These are phyloP conservation scores for Rhegmatorhina hoffmannsi DNA, from an alignment of 2,113 vertebrate genomes.

Conservation along the genomic window DNA sequence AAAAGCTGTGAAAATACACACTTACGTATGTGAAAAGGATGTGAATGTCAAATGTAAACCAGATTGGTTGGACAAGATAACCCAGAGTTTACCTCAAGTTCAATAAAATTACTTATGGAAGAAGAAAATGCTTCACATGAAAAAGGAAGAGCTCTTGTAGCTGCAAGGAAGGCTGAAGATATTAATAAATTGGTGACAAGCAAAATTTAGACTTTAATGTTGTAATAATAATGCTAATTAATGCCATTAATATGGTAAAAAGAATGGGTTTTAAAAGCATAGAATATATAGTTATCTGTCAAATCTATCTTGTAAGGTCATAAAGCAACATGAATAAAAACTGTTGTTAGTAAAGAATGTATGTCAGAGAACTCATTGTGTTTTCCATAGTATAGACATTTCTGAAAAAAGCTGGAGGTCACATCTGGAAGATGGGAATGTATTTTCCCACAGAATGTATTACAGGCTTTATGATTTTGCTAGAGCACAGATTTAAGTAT, in stretches of 20 bases:
- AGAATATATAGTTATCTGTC: neutral
- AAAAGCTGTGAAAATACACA: neutral
- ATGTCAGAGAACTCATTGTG: neutral
- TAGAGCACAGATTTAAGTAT: conserved; percentile 55
- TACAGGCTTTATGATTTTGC: conserved; percentile 61
- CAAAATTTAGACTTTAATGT: neutral
- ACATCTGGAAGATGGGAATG: conserved; percentile 37
- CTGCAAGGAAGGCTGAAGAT: neutral
- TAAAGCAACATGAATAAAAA: neutral
- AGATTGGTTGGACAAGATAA: neutral
- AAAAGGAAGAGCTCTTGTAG: neutral
- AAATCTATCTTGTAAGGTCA: neutral
- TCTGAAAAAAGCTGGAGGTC: conserved; percentile 56
- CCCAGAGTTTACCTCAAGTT: neutral
- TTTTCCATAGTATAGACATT: neutral
- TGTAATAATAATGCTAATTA: neutral
- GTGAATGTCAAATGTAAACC: neutral
- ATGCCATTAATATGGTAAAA: neutral
- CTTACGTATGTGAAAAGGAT: neutral
- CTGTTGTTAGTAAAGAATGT: neutral
- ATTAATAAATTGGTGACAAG: neutral
- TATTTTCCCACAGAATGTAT: conserved; percentile 54
- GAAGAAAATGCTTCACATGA: neutral
- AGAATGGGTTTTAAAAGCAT: neutral
- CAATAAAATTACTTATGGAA: neutral